A percentile compares a stretch with the other conserved stretches of the same genome.
phyloP scores from a whole-genome alignment of 2,888 invertebrate genomes.

The Eilema sororculum region DNA sequence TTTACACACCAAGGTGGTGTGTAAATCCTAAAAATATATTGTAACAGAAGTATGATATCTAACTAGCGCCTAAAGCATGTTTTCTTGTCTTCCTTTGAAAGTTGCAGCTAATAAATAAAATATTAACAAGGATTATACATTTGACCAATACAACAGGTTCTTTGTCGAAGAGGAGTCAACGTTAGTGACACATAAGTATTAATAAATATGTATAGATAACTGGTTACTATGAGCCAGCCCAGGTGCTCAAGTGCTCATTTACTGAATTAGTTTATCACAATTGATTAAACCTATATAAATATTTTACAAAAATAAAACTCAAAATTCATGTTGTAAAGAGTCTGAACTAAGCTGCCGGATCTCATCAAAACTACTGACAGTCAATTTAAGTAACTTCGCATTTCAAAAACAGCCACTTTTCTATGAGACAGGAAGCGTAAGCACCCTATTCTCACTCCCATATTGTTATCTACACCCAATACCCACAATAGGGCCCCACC shows the following conservation, averaged over 20 bases:
- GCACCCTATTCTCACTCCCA: constrained; percentile 14
- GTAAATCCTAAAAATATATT: too few relatives aligned
- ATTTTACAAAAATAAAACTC: not conserved
- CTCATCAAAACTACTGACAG: constrained; percentile 1
- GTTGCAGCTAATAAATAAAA: too few relatives aligned
- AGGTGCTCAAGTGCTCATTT: not conserved
- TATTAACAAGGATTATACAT: too few relatives aligned
- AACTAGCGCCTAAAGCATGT: not conserved
- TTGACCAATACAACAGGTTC: too few relatives aligned
- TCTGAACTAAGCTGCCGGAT: not conserved
- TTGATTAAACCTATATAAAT: too few relatives aligned
- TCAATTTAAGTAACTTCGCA: constrained; percentile 12
- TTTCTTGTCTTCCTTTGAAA: too few relatives aligned
- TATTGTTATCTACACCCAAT: constrained; percentile 45
- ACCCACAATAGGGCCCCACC: constrained; percentile 41
- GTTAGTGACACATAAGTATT: too few relatives aligned
- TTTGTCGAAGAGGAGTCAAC: too few relatives aligned
- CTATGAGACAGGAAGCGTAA: constrained; percentile 27
- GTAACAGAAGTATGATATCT: not conserved
- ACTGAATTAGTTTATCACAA: too few relatives aligned
- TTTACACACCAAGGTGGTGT: too few relatives aligned
- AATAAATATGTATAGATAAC: too few relatives aligned
- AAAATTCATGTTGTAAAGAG: not conserved
- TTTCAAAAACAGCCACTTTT: constrained; percentile 33
- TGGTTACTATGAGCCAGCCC: too few relatives aligned